A percentile compares a stretch with the other conserved stretches of the same genome.
phyloP scores from a whole-genome alignment of 2,888 invertebrate genomes.

The Lydus trimaculatus region DNA sequence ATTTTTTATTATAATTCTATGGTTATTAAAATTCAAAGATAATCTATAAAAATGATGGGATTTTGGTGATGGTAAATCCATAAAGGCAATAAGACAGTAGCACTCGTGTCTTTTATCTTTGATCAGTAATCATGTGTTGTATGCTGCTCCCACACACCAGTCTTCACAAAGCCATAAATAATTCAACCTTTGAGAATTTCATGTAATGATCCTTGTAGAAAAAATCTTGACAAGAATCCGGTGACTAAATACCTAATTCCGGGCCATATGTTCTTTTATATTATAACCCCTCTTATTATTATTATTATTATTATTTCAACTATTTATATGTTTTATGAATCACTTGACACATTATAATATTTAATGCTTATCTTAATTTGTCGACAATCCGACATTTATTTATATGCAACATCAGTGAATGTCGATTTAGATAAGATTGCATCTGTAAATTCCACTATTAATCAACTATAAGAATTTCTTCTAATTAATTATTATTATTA shows the following conservation, averaged over 20 bases:
- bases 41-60: background rate
- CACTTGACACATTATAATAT: constrained; percentile 45
- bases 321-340: constrained; percentile 39
- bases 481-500: too few relatives aligned
- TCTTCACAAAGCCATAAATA: constrained; percentile 40
- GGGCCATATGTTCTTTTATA: background rate
- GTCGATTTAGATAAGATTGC: constrained; percentile 41
- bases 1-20: background rate
- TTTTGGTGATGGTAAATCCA: constrained; percentile 3
- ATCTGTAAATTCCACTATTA: background rate
- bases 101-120: constrained; percentile 38
- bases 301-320: constrained; percentile 31
- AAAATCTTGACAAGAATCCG: constrained; percentile 8
- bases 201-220: constrained; percentile 44
- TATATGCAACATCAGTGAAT: constrained; percentile 38
- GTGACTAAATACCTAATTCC: background rate
- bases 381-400: constrained; percentile 46
- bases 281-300: background rate
- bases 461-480: background rate
- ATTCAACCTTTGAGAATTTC: constrained; percentile 40
- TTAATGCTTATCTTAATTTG: constrained; percentile 52
- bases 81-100: constrained; percentile 35
- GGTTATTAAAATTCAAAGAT: background rate
- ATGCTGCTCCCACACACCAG: constrained; percentile 43
- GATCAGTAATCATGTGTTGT: constrained; percentile 43